Evolutionary conservation across 2,888 invertebrate species (phyloP), one percentile per base, ranked within the genome.

Genomic region (Acronicta aceris): DNA sequence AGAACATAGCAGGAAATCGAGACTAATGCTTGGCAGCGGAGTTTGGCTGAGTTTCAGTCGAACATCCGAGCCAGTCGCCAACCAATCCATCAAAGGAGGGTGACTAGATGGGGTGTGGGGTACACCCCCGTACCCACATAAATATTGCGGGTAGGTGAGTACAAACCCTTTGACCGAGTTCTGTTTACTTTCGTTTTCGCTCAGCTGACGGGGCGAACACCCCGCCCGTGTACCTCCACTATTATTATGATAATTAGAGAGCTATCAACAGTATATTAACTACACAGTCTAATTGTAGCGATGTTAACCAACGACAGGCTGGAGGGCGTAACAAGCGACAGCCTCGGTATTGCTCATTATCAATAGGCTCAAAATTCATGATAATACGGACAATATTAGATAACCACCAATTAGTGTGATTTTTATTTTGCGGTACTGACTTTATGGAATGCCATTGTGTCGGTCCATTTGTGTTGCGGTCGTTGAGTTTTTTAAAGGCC

Each of bases 91-190:
- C 94, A 94, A 93, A 93, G 93, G 91, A 89, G 93, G 93, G 92
- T 84, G 91, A 84, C 89, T 84, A 89, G 81, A 89, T 89, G 84
- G 92, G 93, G 92, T 87, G 92, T 90, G 91, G 88, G 84, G 91
- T 74, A 83, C 86, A 88, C 88, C 89, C 88, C 86, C 86, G 87
- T 91, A 90, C 93, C 94, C 93, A 94, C 94, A 94, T 94, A 94
- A 94, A 94, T 94, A 94, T 94, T 94, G 94, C 89, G 93, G 93
- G 94, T 94, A 94, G 94, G 93, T 92, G 94, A 93, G 90, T 93
- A 93, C 93, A 92, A 93, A 94, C 95, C 95, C 95, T 95, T 95
- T 95, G 95, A 95, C 95, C 95, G 95, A 95, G 94, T 95, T 94
- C 94, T 95, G 94, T 94, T 94, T 94, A 95, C 95, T 95, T 95